phyloP scores from a whole-genome alignment of 2,113 vertebrate genomes.

The Agapornis roseicollis region DNA sequence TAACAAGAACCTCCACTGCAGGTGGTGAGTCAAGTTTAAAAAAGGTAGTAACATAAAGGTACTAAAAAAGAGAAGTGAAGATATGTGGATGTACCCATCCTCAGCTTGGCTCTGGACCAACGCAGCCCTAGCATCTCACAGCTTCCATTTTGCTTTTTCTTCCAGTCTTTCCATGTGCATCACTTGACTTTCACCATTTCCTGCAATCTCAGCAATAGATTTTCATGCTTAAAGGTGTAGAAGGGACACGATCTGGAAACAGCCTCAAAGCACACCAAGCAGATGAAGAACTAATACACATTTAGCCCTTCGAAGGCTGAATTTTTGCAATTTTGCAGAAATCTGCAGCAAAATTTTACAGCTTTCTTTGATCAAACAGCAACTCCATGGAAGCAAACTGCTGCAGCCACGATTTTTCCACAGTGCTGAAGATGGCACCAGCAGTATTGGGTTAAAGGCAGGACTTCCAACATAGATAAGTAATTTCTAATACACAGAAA shows the following conservation, averaged over 20 bases:
- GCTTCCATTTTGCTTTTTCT: neutral
- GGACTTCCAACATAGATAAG: neutral
- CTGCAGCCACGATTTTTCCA: neutral
- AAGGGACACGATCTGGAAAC: neutral
- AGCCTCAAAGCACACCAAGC: neutral
- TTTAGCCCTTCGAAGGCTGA: neutral
- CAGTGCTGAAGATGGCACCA: constrained; percentile 38
- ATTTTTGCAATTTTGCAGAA: neutral
- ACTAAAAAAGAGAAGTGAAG: neutral
- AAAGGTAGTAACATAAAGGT: neutral
- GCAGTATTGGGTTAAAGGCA: constrained; percentile 20
- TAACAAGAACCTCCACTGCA: neutral
- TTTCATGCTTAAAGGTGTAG: neutral
- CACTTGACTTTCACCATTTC: neutral
- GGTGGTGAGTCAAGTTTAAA: neutral
- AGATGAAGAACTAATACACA: neutral
- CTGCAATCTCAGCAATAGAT: neutral
- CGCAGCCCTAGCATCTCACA: neutral
- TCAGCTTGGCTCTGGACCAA: neutral
- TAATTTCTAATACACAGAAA: constrained; percentile 43
- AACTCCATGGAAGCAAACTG: neutral
- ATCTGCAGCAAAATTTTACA: neutral
- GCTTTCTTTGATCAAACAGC: neutral
- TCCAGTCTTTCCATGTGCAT: neutral
- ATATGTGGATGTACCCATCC: neutral